A percentile compares a stretch with the other conserved stretches of the same genome.
Conservation (phyloP, 2,888 invertebrate genomes). For the Drosophila mayaguana region DNA sequence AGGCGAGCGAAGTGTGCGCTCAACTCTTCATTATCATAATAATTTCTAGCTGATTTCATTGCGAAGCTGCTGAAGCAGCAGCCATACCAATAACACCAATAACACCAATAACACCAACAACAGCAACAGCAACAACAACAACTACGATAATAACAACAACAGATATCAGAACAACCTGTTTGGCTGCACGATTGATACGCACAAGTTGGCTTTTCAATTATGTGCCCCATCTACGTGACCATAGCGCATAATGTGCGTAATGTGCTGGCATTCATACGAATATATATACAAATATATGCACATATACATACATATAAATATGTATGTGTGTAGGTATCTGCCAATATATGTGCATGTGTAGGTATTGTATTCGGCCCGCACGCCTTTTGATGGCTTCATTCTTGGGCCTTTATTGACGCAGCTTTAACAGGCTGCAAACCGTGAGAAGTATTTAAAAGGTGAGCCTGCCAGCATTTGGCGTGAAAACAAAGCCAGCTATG, state of each 20-base stretch:
- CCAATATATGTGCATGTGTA: background rate
- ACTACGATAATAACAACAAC: background rate
- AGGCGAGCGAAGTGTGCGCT: constrained; percentile 34
- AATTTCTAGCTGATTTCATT: constrained; percentile 77
- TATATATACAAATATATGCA: background rate
- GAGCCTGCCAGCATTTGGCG: constrained; percentile 46
- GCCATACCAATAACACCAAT: background rate
- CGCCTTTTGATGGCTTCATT: constrained; percentile 65
- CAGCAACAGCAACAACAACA: background rate
- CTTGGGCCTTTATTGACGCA: constrained; percentile 39
- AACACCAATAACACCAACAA: background rate
- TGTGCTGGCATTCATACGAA: constrained; percentile 30
- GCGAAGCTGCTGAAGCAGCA: constrained; percentile 21
- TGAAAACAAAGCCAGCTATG: constrained; percentile 62
- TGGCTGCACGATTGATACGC: constrained; percentile 66
- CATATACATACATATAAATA: background rate
- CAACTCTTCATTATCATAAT: constrained; percentile 74
- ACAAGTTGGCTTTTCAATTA: constrained; percentile 77
- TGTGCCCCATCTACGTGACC: constrained; percentile 72
- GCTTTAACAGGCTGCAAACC: constrained; percentile 49
- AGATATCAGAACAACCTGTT: constrained; percentile 53
- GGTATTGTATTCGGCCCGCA: constrained; percentile 35
- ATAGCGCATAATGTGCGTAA: constrained; percentile 66
- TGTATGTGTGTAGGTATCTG: background rate
- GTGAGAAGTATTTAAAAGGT: constrained; percentile 67